phyloP scores from a whole-genome alignment of 2,113 vertebrate genomes.

The Pteropus alecto region DNA sequence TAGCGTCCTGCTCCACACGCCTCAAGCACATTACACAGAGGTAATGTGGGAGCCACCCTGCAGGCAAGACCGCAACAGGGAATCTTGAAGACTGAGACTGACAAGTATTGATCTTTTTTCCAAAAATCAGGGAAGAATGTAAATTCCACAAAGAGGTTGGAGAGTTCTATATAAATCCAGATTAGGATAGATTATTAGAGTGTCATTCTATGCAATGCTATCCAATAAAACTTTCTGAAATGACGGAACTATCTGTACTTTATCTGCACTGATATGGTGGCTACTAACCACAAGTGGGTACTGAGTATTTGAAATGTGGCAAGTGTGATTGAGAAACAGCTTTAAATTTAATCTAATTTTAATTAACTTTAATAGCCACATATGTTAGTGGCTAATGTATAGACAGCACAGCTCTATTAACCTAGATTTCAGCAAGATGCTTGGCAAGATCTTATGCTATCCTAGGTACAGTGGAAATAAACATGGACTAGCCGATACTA shows the following conservation, averaged over 20 bases:
- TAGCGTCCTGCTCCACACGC: background rate
- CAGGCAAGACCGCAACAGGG: background rate
- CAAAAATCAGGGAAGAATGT: background rate
- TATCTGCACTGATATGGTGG: background rate
- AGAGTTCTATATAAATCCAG: background rate
- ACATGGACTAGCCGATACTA: background rate
- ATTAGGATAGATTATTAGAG: no score
- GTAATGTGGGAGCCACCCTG: background rate
- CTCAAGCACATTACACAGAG: background rate
- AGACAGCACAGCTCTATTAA: background rate
- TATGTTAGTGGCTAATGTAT: background rate
- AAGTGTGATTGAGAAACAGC: background rate
- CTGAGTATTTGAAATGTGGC: background rate
- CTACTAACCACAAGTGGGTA: background rate
- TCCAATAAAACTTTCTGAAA: background rate
- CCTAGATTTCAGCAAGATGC: background rate
- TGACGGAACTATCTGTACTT: background rate
- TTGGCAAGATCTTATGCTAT: background rate
- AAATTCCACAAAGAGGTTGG: background rate
- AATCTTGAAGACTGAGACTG: background rate
- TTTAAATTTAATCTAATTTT: background rate
- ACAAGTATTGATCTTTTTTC: background rate
- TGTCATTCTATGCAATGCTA: background rate
- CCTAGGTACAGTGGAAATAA: background rate
- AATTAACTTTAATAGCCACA: background rate